Evolutionary conservation across 2,888 invertebrate genomes (phyloP).

Genomic region (Caprella mutica): DNA sequence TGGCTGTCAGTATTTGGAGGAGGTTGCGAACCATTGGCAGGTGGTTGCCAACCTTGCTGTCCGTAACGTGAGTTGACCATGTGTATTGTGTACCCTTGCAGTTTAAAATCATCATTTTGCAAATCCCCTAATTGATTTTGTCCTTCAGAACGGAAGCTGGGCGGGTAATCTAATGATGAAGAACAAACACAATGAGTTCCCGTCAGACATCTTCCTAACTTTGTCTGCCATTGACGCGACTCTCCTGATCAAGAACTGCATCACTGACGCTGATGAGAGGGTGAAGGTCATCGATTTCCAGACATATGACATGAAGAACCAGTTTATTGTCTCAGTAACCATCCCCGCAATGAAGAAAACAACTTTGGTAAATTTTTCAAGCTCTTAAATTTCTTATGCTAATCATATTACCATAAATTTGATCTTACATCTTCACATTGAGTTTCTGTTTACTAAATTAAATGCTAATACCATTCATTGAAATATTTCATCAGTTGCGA

Average conservation of each 20-base stretch:
- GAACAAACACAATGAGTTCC: slow-evolving; percentile 39
- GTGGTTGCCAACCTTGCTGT: slow-evolving; percentile 9
- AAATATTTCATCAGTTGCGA: background rate
- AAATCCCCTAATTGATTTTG: background rate
- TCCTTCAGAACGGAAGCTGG: slow-evolving; percentile 22
- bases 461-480: background rate
- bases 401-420: too few relatives aligned
- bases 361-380: background rate
- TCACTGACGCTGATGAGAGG: background rate
- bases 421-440: too few relatives aligned
- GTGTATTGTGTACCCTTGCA: background rate
- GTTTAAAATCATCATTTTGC: background rate
- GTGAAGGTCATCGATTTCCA: background rate
- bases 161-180: slow-evolving; percentile 41
- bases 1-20: slow-evolving; percentile 3
- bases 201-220: slow-evolving; percentile 38
- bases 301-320: slow-evolving; percentile 7
- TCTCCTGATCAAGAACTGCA: slow-evolving; percentile 15
- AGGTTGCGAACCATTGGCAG: slow-evolving; percentile 11
- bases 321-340: slow-evolving; percentile 11
- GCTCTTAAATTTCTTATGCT: too few relatives aligned
- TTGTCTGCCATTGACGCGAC: slow-evolving; percentile 31
- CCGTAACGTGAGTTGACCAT: background rate
- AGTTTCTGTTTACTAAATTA: background rate
- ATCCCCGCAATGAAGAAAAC: slow-evolving; percentile 5